Evolutionary conservation across 2,797 vertebrate species (phyloP).

Genomic region (Cossypha dichroa): DNA sequence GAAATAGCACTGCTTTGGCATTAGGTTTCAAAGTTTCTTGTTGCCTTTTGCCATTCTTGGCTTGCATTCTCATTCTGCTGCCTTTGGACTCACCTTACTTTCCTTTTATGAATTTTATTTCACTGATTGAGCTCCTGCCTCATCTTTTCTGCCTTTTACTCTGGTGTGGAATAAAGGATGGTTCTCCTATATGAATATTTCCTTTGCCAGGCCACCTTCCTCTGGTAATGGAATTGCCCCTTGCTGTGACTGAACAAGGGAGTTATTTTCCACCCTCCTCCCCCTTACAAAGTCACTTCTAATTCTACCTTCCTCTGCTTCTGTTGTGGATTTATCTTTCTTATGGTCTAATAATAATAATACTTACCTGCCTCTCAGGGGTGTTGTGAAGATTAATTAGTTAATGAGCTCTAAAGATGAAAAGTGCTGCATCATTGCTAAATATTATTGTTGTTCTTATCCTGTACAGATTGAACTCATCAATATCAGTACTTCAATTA

Average conservation of each 20-base stretch:
- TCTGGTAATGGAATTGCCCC: constrained; percentile 13
- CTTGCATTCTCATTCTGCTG: neutral
- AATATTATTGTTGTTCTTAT: constrained; percentile 76
- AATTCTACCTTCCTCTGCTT: constrained; percentile 23
- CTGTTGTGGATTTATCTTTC: constrained; percentile 49
- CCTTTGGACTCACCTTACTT: neutral
- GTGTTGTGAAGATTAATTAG: constrained; percentile 68
- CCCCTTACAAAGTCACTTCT: constrained; percentile 54
- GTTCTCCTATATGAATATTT: neutral
- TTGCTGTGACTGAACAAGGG: neutral
- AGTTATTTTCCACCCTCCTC: constrained; percentile 9
- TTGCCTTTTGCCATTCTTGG: neutral
- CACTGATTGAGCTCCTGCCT: neutral
- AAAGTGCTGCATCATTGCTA: constrained; percentile 68
- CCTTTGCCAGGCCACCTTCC: neutral
- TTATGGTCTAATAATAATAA: constrained; percentile 61
- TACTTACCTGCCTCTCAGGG: constrained; percentile 58
- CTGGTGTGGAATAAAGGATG: neutral
- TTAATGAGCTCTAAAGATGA: constrained; percentile 60
- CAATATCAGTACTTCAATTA: constrained; percentile 79
- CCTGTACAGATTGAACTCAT: constrained; percentile 76
- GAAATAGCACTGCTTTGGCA: neutral
- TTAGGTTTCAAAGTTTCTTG: neutral
- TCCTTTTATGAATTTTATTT: neutral
- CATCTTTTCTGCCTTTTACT: neutral